Base-by-base conservation (phyloP, 2,113 vertebrate genomes). In the Manacus vitellinus region DNA sequence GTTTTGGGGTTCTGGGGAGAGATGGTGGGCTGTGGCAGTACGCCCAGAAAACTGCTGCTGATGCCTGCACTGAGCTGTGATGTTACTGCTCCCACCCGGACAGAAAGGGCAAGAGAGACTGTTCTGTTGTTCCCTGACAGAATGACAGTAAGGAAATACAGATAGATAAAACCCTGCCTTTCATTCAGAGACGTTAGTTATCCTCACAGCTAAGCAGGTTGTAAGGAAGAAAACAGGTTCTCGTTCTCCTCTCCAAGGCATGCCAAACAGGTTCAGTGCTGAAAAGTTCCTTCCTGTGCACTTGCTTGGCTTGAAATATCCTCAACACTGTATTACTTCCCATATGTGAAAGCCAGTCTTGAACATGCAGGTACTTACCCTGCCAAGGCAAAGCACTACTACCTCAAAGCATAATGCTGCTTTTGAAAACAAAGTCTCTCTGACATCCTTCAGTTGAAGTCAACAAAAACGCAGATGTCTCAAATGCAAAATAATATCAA, bases 11-110 rank as follows among this genome's bases (percentile, higher is more conserved):
- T 6, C 0, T 8, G 37, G n/a, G 28, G 3, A 70, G 37, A 65
- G 44, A 14, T 1, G 19, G 15, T 9, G 33, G 35, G 67, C 54
- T 3, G 8, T 3, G 47, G 55, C 8, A 2, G 1, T 2, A 9
- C 54, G 12, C 19, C 14, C 58, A 5, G 61, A 17, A 51, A 66
- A 33, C 16, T 4, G 9, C 73, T 54, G 47, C 35, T 35, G 28
- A 52, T 1, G 0, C 12, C 37, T 10, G 66, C 7, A 2, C 1
- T 16, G 19, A 12, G 77, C 2, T 0, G 25, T 11, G 33, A 28
- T 47, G 14, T 15, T 7, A 14, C 54, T 30, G 30, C 49, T 88
- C 74, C 78, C 52, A 25, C 12, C 12, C 5, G 47, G 9, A 39
- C 75, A 80, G 33, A 58, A 79, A 68, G 22, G 18, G 27, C 56